Evolutionary conservation across 2,113 vertebrate species (phyloP), one percentile per base, ranked within the genome.

Genomic region (Phaethon lepturus): DNA sequence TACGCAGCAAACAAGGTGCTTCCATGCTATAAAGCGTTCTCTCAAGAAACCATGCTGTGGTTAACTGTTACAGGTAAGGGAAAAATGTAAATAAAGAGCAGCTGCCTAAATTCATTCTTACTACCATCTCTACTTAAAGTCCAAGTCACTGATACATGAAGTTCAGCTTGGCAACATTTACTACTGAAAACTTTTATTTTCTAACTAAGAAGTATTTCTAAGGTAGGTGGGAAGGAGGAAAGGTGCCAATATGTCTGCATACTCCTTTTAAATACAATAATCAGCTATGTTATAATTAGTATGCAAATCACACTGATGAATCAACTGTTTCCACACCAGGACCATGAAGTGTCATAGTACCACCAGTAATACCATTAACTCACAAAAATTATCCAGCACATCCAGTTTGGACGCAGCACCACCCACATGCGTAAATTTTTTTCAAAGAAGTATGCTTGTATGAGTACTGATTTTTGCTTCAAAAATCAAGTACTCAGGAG

Each of bases 191-290:
- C 7, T 18, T 7, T 7, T 2, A 45, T 92, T 82, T 79, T 85
- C 33, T 75, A 79, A 52, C 14, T 40, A 53, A 52, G 33, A 82
- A 58, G 17, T 76, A 58, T 76, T 94, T 86, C 58, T 82, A 25
- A 91, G 35, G 16, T 52, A 67, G 18, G 26, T 44, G 15, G 24
- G 20, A 93, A 55, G 17, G 15, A 95, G 8, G 42, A 82, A 77
- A 75, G 20, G 26, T 84, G 69, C 49, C 45, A 8, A 14, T 69
- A 72, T 45, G 68, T 91, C 91, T 93, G 50, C 14, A 47, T n/a
- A 25, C 25, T 90, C 62, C 24, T 69, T 91, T 91, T 87, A 92
- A 88, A 82, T 62, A 81, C 66, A 93, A 25, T 78, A 95, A 96
- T 85, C 91, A 91, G 26, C n/a, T 55, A 73, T 55, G 24, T 60